Evolutionary conservation across 2,113 vertebrate species (phyloP).

Genomic region (Saimiri boliviensis): DNA sequence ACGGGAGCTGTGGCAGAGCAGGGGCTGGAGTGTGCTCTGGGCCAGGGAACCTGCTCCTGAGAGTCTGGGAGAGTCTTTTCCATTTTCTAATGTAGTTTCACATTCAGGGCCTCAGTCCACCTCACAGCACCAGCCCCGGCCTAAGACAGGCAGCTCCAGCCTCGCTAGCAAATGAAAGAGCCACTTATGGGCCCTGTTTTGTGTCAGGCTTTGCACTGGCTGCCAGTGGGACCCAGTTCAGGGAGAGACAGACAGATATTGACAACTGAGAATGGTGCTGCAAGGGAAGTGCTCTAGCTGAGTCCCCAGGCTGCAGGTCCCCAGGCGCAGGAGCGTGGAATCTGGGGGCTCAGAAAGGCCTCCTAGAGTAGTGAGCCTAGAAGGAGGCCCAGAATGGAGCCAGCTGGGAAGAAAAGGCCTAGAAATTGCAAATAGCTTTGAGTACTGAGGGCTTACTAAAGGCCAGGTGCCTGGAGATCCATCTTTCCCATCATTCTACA

Average conservation of each 20-base stretch:
- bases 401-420: not conserved
- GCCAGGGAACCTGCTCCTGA: not conserved
- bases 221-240: not conserved
- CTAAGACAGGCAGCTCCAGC: not conserved
- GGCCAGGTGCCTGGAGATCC: not conserved
- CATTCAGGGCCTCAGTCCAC: fast-evolving
- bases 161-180: not conserved
- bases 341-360: not conserved
- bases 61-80: not conserved
- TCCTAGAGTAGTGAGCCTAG: not conserved
- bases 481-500: not conserved
- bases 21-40: not conserved
- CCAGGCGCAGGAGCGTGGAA: fast-evolving
- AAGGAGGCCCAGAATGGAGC: not conserved
- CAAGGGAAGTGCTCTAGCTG: not conserved
- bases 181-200: not conserved
- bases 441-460: not conserved
- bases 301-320: not conserved
- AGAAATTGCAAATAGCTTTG: not conserved
- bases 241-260: not conserved
- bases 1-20: fast-evolving
- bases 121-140: not conserved
- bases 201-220: not conserved
- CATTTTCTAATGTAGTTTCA: not conserved
- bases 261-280: not conserved